These are phyloP conservation scores for Galeopsomyia nigrocyanea DNA, from an alignment of 2,888 invertebrate genomes.

Conservation along the genomic window DNA sequence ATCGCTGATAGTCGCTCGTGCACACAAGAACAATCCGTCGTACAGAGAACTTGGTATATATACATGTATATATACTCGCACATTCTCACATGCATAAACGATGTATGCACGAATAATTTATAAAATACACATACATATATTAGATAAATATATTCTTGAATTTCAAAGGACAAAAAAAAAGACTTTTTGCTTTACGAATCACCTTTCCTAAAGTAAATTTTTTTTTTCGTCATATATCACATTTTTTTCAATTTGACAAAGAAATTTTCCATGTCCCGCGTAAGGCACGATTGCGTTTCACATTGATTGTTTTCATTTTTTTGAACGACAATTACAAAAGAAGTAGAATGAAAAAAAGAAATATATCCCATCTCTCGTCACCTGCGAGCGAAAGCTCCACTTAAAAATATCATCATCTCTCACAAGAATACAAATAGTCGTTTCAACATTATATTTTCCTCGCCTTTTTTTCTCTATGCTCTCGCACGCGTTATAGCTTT, in stretches of 20 bases:
- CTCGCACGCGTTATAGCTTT: constrained; percentile 35
- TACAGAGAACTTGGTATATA: constrained; percentile 12
- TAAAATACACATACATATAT: constrained; percentile 27
- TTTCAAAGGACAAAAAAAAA: constrained; percentile 31
- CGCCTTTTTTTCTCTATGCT: constrained; percentile 33
- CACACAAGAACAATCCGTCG: constrained; percentile 25
- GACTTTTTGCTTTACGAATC: constrained; percentile 36
- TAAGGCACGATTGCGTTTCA: constrained; percentile 44
- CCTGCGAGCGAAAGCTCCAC: constrained; percentile 33
- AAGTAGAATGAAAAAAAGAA: too few relatives aligned
- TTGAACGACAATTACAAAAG: constrained; percentile 14
- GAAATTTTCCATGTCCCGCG: too few relatives aligned
- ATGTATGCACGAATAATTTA: constrained; percentile 1
- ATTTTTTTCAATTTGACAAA: constrained; percentile 7
- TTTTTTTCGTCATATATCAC: constrained; percentile 7
- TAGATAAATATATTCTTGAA: constrained; percentile 24
- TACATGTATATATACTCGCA: background rate
- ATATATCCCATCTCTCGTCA: background rate
- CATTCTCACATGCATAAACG: too few relatives aligned
- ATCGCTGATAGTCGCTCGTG: constrained; percentile 47
- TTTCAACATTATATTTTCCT: background rate
- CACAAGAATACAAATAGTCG: constrained; percentile 32
- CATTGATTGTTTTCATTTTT: constrained; percentile 5
- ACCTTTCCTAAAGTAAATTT: constrained; percentile 32
- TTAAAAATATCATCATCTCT: constrained; percentile 38